Base-by-base conservation (phyloP, 1,140 invertebrate species). In the Lordiphosa clarofinis region DNA sequence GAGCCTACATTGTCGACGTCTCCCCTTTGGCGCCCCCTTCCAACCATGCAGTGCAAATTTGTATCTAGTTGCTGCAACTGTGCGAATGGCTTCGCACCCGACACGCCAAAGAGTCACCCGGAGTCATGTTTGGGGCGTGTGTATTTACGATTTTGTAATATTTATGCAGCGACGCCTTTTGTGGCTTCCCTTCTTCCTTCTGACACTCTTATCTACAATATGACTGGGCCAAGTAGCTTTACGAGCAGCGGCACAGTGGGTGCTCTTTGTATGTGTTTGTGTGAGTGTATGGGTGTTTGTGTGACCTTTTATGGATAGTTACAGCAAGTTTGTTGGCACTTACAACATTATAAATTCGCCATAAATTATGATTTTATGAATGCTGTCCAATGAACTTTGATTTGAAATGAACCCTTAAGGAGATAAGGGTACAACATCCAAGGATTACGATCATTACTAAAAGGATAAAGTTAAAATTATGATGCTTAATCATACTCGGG, bases 281-380 rank as follows among this genome's bases (percentile, higher is more conserved):
- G 42, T 44, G 13, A 21, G 38, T 47, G 19, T 35, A 19, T 54
- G 37, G 53, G 48, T 40, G 55, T 58, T 50, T 52, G 39, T 49
- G 33, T 33, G 53, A 56, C 64, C 48, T 81, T 79, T 79, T 70
- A 74, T 74, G 65, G 64, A 81, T 81, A 79, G 74, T 79, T 81
- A 66, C 75, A 74, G 74, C 74, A 81, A 79, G 75, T 81, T 79
- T 79, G 74, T 79, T 81, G 65, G 74, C 74, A 81, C 75, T 81
- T 70, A 79, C 75, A 81, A 70, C 74, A 81, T 74, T 79, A 81
- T 79, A 79, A 81, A 79, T 74, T 73, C 74, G 65, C 70, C 53
- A 74, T 81, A 79, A 79, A 74, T 81, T 81, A 79, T 79, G 54
- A 55, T 78, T 78, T 79, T 74, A 70, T 73, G 75, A 72, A 62